Percentiles rank a stretch among this genome's conserved stretches.
Evolutionary conservation across 2,797 vertebrate species (phyloP).

Genomic region (Pseudopleuronectes americanus): DNA sequence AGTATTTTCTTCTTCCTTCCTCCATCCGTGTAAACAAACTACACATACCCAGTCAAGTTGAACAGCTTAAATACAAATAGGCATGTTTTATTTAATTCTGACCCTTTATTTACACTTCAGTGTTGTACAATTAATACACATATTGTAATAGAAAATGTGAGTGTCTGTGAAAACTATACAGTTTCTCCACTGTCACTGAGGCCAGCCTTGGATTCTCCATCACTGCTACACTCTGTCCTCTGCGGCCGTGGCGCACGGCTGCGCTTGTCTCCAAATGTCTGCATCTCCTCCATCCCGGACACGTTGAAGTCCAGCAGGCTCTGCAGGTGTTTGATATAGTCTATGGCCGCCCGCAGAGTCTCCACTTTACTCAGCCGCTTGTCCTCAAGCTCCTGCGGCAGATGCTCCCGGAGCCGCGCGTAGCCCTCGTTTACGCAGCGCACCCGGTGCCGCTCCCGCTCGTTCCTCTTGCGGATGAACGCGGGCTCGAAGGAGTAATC

Average conservation of each 20-base stretch:
- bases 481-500: slow-evolving; percentile 89
- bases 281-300: slow-evolving; percentile 51
- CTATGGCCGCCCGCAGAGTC: slow-evolving; percentile 92
- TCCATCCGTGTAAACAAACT: background rate
- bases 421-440: slow-evolving; percentile 97
- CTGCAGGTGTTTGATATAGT: slow-evolving; percentile 94
- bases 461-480: slow-evolving; percentile 92
- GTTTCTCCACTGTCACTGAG: slow-evolving; percentile 57
- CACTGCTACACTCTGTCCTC: slow-evolving; percentile 66
- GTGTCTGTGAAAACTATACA: background rate
- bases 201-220: slow-evolving; percentile 72
- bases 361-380: slow-evolving; percentile 94
- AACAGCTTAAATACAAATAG: too few relatives aligned
- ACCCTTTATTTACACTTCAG: background rate
- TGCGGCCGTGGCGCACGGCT: slow-evolving; percentile 29
- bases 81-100: background rate
- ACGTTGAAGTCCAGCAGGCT: slow-evolving; percentile 83
- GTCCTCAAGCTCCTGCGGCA: slow-evolving; percentile 89
- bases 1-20: background rate
- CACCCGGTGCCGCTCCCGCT: slow-evolving; percentile 92
- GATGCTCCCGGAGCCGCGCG: slow-evolving; percentile 89
- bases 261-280: slow-evolving; percentile 5
- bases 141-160: background rate
- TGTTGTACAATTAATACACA: background rate
- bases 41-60: too few relatives aligned